These are phyloP conservation scores for Falcunculus frontatus DNA, from an alignment of 2,113 vertebrate genomes.

Conservation along the genomic window DNA sequence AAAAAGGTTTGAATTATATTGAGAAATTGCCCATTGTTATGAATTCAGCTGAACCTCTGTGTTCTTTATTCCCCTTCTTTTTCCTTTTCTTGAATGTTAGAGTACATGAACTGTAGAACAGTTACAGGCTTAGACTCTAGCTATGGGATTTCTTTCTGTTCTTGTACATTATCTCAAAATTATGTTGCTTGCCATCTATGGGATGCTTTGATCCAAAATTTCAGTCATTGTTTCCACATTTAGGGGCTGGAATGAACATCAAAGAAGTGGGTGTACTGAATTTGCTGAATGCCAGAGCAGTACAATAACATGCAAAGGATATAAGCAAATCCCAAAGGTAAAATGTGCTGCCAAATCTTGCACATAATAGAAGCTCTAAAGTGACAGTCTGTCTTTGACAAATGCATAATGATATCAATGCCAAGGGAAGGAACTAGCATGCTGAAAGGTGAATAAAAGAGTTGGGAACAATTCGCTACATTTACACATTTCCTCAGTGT, in stretches of 20 bases:
- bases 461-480: conserved; percentile 73
- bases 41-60: not conserved
- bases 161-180: conserved; percentile 66
- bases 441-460: conserved; percentile 77
- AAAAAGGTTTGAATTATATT: not conserved
- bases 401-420: conserved; percentile 75
- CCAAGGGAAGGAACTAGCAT: conserved; percentile 79
- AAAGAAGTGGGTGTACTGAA: conserved; percentile 75
- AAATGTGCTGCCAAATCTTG: conserved; percentile 76
- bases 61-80: not conserved
- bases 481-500: conserved; percentile 76
- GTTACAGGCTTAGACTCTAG: conserved; percentile 21
- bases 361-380: conserved; percentile 78
- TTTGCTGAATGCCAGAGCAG: conserved; percentile 77
- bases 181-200: conserved; percentile 65
- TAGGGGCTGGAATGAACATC: conserved; percentile 78
- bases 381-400: conserved; percentile 79
- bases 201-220: conserved; percentile 78
- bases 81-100: conserved; percentile 25
- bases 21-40: not conserved
- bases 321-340: conserved; percentile 79
- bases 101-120: conserved; percentile 16
- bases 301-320: conserved; percentile 82
- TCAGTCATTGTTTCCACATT: conserved; percentile 84
- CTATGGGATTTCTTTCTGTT: conserved; percentile 26